phyloP scores from a whole-genome alignment of 2,888 invertebrate genomes.

The Augochlorella aurata region DNA sequence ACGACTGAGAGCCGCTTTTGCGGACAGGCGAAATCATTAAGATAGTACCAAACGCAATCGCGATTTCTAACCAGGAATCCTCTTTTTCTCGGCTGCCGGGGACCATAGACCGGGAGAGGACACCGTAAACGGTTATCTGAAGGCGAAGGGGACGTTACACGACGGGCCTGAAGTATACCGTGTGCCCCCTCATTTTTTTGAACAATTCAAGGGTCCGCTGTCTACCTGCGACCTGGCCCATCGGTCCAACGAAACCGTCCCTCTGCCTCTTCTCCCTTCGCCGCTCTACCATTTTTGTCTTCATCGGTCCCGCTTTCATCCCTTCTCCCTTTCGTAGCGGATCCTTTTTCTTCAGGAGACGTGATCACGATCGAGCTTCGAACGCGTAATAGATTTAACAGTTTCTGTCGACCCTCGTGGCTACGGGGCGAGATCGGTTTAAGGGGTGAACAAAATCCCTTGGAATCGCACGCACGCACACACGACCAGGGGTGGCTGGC shows the following conservation, averaged over 20 bases:
- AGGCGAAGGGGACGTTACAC: conserved; percentile 45
- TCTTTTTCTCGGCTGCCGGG: conserved; percentile 31
- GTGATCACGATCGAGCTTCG: conserved; percentile 66
- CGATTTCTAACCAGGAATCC: conserved; percentile 51
- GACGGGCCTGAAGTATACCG: conserved; percentile 41
- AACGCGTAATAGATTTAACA: conserved; percentile 75
- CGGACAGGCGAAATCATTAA: conserved; percentile 16
- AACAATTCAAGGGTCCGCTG: conserved; percentile 64
- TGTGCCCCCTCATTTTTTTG: conserved; percentile 65
- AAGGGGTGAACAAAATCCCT: conserved; percentile 47
- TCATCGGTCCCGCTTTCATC: conserved; percentile 23
- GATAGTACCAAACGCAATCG: conserved; percentile 31
- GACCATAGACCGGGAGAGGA: conserved; percentile 37
- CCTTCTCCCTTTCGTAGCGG: conserved; percentile 30
- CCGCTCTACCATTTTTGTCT: conserved; percentile 23
- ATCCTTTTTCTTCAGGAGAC: conserved; percentile 46
- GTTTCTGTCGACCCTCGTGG: conserved; percentile 64
- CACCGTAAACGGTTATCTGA: conserved; percentile 53
- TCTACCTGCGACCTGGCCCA: conserved; percentile 72
- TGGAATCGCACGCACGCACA: conserved; percentile 17
- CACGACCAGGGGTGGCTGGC: conserved; percentile 8
- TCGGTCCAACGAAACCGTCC: conserved; percentile 60
- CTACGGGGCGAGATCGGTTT: conserved; percentile 42
- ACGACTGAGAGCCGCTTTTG: not conserved
- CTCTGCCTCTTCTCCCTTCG: conserved; percentile 5